Evolutionary conservation across 2,888 invertebrate genomes (phyloP).

Genomic region (Gerosis bhagava): DNA sequence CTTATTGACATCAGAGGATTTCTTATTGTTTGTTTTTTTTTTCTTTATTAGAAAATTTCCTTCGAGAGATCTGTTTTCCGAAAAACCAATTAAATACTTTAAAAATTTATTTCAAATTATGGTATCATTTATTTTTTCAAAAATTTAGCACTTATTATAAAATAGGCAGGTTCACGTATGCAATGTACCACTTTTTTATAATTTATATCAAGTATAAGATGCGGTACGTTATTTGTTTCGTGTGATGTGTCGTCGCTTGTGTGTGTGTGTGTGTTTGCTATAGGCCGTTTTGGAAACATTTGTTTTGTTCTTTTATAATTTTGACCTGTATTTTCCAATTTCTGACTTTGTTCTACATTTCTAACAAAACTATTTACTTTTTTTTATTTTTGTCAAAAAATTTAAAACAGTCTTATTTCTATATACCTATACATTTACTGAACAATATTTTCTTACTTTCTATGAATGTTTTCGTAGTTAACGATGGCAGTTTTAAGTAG

Average conservation of each 20-base stretch:
- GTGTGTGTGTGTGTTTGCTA: conserved; percentile 78
- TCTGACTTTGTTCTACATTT: conserved; percentile 58
- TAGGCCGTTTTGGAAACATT: conserved; percentile 81
- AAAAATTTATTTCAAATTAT: conserved; percentile 54
- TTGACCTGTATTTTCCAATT: conserved; percentile 55
- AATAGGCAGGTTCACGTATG: conserved; percentile 60
- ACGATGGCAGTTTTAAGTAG: conserved; percentile 30
- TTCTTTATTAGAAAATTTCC: conserved; percentile 68
- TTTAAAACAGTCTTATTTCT: conserved; percentile 9
- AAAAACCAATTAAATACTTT: conserved; percentile 63
- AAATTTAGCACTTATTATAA: conserved; percentile 61
- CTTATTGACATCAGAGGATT: conserved; percentile 46
- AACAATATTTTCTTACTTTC: conserved; percentile 18
- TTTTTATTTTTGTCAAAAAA: conserved; percentile 13
- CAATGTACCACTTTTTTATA: conserved; percentile 62
- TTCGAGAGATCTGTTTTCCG: conserved; percentile 82
- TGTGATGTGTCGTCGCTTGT: conserved; percentile 75
- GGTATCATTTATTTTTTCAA: conserved; percentile 62
- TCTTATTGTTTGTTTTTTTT: too few species aligned
- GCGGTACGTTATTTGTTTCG: conserved; percentile 68
- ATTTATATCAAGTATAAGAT: conserved; percentile 50
- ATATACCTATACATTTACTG: conserved; percentile 17
- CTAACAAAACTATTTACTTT: conserved; percentile 39
- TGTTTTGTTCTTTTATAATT: conserved; percentile 48
- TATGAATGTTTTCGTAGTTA: conserved; percentile 36